These are phyloP conservation scores for Conger conger DNA, from an alignment of 2,113 vertebrate genomes.

Conservation along the genomic window DNA sequence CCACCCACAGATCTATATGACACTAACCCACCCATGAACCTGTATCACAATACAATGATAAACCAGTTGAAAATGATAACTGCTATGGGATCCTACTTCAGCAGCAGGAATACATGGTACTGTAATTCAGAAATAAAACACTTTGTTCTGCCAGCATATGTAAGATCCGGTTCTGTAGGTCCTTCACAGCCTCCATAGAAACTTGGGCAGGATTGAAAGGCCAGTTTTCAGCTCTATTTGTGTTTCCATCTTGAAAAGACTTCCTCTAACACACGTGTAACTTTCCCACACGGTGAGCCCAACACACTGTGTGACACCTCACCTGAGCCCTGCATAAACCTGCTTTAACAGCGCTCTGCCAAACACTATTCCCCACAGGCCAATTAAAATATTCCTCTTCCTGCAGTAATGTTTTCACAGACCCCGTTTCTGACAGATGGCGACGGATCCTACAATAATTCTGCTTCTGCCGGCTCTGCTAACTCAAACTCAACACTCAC, in stretches of 20 bases:
- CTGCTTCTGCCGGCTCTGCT: slow-evolving; percentile 38
- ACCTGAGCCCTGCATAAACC: slow-evolving; percentile 35
- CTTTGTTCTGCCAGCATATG: not conserved
- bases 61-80: too few relatives aligned
- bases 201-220: not conserved
- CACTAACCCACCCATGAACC: too few relatives aligned
- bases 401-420: slow-evolving; percentile 30
- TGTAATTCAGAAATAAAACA: not conserved
- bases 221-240: not conserved
- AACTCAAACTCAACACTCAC: slow-evolving; percentile 32
- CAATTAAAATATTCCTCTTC: slow-evolving; percentile 48
- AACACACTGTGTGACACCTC: not conserved
- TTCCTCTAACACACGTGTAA: not conserved
- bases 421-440: slow-evolving; percentile 40
- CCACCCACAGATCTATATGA: too few relatives aligned
- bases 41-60: too few relatives aligned
- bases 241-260: not conserved
- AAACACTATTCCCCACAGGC: slow-evolving; percentile 38
- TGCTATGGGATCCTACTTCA: not conserved
- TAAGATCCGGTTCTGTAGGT: not conserved
- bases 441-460: slow-evolving; percentile 28
- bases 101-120: not conserved
- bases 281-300: not conserved
- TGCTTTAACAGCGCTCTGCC: slow-evolving; percentile 35
- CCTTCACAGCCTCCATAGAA: not conserved